Evolutionary conservation across 1,140 invertebrate species (phyloP).

Genomic region (Babylonia areolata): DNA sequence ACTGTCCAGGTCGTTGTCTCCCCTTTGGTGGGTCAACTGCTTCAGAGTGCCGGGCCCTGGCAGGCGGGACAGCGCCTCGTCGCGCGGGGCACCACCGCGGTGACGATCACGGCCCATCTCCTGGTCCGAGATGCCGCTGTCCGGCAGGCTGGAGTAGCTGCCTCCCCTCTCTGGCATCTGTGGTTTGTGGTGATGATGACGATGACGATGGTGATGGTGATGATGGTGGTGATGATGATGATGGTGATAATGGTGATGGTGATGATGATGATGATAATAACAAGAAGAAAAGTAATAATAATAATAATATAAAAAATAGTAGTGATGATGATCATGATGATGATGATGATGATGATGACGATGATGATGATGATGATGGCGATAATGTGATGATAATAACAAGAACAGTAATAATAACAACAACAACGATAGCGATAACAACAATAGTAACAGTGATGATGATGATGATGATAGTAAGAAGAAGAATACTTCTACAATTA

Average conservation of each 20-base stretch:
- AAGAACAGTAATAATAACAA: too few species aligned
- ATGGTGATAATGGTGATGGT: constrained; percentile 13
- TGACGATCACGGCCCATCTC: constrained; percentile 36
- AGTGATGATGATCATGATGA: constrained; percentile 8
- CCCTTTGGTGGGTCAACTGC: constrained; percentile 65
- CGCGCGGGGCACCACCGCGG: neutral
- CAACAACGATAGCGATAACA: too few species aligned
- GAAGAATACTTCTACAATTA: too few species aligned
- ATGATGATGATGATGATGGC: too few species aligned
- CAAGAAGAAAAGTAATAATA: neutral
- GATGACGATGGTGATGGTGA: neutral
- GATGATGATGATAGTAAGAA: too few species aligned
- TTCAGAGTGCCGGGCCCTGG: constrained; percentile 69
- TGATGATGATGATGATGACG: constrained; percentile 13
- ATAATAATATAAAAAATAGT: neutral
- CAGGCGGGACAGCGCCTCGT: constrained; percentile 55
- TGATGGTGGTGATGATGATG: neutral
- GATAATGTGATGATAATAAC: too few species aligned
- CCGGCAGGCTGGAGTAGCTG: constrained; percentile 61
- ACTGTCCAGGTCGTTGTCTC: constrained; percentile 66
- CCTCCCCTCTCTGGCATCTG: constrained; percentile 59
- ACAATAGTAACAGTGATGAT: too few species aligned
- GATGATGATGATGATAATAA: constrained; percentile 8
- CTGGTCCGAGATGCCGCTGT: constrained; percentile 69
- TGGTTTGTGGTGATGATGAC: too few species aligned